Base-by-base conservation (phyloP, 2,113 vertebrate species). In the Helogale parvula region DNA sequence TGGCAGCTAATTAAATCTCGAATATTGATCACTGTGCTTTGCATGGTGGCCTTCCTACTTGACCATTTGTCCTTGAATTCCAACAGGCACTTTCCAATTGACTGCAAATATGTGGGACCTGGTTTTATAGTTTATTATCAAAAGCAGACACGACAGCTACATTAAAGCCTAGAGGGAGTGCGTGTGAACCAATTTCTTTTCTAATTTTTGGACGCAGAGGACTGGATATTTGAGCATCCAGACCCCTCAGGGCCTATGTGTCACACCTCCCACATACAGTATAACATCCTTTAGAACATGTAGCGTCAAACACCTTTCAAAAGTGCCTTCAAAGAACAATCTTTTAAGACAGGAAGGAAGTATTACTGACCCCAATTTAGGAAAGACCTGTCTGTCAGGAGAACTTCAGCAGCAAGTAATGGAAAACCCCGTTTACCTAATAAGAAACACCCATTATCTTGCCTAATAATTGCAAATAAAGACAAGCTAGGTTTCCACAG, bases 1-100 rank as follows among this genome's bases (percentile, higher is more conserved):
- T 19, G 15, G 21, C 79, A 71, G 23, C 10, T 72, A 69, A 89
- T 88, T 57, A 96, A 94, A 91, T 21, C 83, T 89, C 35, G 50
- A 76, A 29, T 77, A 96, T 16, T n/a, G 52, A 85, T 86, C 54
- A 74, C 47, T 80, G 31, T 77, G 17, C 25, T 80, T 92, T 93
- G 41, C 95, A 52, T 54, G 77, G 89, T 38, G 77, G 9, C 33
- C 66, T 81, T 94, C 95, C 68, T 72, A 38, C 29, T 77, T 87
- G 14, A 86, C 29, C 27, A 66, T 72, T 86, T 94, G n/a, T 27
- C 66, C 19, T 68, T 82, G 23, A 79, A 84, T 94, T 92, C 27
- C 52, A 96, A 79, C 0, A 72, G 60, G 35, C 52, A 79, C 69
- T 96, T 96, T 92, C 69, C 12, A 95, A 31, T 76, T 92, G 60